Base-by-base conservation (phyloP, 2,113 vertebrate species). In the Psilopsiagon aymara region DNA sequence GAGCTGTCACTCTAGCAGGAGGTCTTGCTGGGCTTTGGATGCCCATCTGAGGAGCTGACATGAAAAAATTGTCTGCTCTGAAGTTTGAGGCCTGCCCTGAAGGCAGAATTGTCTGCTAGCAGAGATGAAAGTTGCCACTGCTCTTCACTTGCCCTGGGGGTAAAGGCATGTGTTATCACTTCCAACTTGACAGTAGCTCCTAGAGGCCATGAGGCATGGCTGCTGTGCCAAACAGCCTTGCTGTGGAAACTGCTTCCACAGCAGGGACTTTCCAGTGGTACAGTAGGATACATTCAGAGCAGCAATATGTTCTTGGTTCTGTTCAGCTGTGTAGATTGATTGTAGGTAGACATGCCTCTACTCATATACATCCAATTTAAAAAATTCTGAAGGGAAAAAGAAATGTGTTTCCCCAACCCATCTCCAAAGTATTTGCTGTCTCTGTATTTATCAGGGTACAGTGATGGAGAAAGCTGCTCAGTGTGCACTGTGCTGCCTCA, bases 1-100 rank as follows among this genome's bases (percentile, higher is more conserved):
- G 21, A 87, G 82, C 79, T 84, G 11, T 91, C 79, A 43, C 17
- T 59, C 49, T 20, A 84, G 78, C 39, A 33, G 52, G 75, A 14
- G 80, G 18, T 76, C 79, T 96, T 92, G 66, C 53, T 90, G 44
- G 53, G 52, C 90, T 95, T 92, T 69, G 90, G 84, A 88, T 88
- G 39, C 52, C 10, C 9, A 73, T 41, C 69, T 81, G 53, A 60
- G 47, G 33, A 73, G 66, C 74, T 84, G 29, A 83, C 39, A 41
- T 85, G 43, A 82, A 92, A 59, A 95, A 92, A 73, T 53, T 27
- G 11, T 14, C 46, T 88, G 24, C 29, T 90, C 46, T 73, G 76
- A 75, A 91, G 86, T 70, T 57, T 79, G 70, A 92, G 88, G 87
- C 29, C 52, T 76, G 51, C 35, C 62, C 39, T 21, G 79, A 47